Evolutionary conservation across 2,888 invertebrate species (phyloP).

Genomic region (Polyommatus iphigenia): DNA sequence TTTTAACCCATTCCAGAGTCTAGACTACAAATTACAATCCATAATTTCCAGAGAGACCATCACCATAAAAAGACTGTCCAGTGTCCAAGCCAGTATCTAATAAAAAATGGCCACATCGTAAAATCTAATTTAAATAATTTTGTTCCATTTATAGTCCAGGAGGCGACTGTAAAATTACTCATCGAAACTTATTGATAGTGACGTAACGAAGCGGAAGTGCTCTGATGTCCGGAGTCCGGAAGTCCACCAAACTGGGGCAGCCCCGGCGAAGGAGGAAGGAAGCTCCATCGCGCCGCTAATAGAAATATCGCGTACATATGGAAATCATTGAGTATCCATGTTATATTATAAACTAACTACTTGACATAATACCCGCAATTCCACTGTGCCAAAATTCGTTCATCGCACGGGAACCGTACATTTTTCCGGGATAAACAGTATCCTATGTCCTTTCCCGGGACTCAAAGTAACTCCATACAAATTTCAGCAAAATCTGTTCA

Average conservation of each 20-base stretch:
- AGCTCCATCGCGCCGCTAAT: slow-evolving; percentile 5
- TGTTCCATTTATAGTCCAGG: neutral
- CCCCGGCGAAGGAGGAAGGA: neutral
- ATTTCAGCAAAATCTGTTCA: too few relatives aligned
- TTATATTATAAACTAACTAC: neutral
- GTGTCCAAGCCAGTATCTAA: too few relatives aligned
- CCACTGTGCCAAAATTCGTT: too few relatives aligned
- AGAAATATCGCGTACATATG: neutral
- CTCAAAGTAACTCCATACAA: too few relatives aligned
- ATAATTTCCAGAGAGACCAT: too few relatives aligned
- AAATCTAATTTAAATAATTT: neutral
- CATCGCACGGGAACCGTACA: too few relatives aligned
- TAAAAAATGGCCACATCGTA: neutral
- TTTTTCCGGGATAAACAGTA: too few relatives aligned
- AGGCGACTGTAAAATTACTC: neutral
- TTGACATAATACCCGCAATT: too few relatives aligned
- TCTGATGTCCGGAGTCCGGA: slow-evolving; percentile 7
- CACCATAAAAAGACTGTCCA: too few relatives aligned
- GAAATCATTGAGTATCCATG: neutral
- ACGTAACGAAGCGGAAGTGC: neutral
- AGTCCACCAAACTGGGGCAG: slow-evolving; percentile 2
- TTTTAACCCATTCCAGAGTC: too few relatives aligned
- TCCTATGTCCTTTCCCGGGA: too few relatives aligned
- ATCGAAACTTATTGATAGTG: slow-evolving; percentile 11
- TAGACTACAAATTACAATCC: too few relatives aligned